phyloP scores from a whole-genome alignment of 2,113 vertebrate species.

The Eulemur macaco region DNA sequence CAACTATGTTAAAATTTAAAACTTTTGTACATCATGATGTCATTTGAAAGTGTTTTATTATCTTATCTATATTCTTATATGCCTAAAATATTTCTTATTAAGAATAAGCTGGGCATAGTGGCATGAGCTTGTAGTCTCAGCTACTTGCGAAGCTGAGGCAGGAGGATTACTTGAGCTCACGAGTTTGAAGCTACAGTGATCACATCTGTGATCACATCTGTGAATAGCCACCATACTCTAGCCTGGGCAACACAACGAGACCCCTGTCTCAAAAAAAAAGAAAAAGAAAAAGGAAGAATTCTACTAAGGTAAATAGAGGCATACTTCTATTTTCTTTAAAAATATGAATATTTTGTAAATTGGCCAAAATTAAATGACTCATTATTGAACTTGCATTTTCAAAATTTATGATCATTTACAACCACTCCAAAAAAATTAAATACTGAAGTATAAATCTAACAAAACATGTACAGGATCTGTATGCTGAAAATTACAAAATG shows the following conservation, averaged over 20 bases:
- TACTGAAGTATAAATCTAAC: neutral
- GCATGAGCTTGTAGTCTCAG: too few relatives aligned
- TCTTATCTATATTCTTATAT: neutral
- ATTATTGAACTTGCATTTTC: neutral
- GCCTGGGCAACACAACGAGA: too few relatives aligned
- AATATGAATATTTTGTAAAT: neutral
- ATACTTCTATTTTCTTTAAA: neutral
- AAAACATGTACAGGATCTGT: neutral
- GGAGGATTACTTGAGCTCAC: too few relatives aligned
- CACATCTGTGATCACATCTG: too few relatives aligned
- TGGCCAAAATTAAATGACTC: neutral
- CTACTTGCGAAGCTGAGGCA: too few relatives aligned
- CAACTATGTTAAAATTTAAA: slow-evolving; percentile 5
- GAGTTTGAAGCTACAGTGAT: too few relatives aligned
- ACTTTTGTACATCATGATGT: neutral
- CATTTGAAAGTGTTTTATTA: neutral
- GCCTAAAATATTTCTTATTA: neutral
- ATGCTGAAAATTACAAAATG: neutral
- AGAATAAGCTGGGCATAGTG: neutral
- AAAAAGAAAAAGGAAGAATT: too few relatives aligned
- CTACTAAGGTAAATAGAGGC: neutral
- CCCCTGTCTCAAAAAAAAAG: too few relatives aligned
- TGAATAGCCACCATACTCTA: too few relatives aligned
- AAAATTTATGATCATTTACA: neutral
- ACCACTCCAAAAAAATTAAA: neutral